Evolutionary conservation across 2,888 invertebrate species (phyloP), one percentile per base, ranked within the genome.

Genomic region (Minunthozetes semirufus): DNA sequence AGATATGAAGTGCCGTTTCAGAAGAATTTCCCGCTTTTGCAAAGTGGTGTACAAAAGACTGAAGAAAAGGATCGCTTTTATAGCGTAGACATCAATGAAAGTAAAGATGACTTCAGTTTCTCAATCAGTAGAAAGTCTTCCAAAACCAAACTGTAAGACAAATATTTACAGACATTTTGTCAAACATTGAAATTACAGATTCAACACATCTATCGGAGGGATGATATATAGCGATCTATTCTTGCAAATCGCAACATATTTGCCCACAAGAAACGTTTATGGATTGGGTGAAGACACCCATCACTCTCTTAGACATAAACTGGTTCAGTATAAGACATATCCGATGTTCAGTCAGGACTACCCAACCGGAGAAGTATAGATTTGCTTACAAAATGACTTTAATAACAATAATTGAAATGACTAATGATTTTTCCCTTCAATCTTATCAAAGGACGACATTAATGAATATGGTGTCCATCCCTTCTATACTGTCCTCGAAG

Each of bases 341-440:
- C 53, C 75, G 0, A 17, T 76, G 11, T 72, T 76, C 38, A 50
- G 38, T 1, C 15, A 22, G 15, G 73, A 83, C 91, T 22, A 92
- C 92, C 81, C 91, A 92, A n/a, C 87, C 88, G 19, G 93, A 93
- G 81, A 92, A 93, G 0, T 92, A 92, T 42, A 42, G 13, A 42
- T 13, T 42, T 42, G 11, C 8, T 42, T 42, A 9, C 42, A 42
- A 8, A 9, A 6, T 33, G 4, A 13, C 13, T 13, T 42, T 42
- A 13, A 42, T 13, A 42, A 13, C 9, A 8, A 9, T 13, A 42
- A 42, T 9, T 42, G 11, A 5, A 33, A 33, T 33, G n/a, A 33
- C 8, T 33, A 33, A 33, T n/a, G n/a, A 33, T 5, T 33, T 33
- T 33, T 33, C 33, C 33, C 3, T 33, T 33, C n/a, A n/a, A n/a